phyloP scores from a whole-genome alignment of 2,113 vertebrate species.

The Columba janthina region DNA sequence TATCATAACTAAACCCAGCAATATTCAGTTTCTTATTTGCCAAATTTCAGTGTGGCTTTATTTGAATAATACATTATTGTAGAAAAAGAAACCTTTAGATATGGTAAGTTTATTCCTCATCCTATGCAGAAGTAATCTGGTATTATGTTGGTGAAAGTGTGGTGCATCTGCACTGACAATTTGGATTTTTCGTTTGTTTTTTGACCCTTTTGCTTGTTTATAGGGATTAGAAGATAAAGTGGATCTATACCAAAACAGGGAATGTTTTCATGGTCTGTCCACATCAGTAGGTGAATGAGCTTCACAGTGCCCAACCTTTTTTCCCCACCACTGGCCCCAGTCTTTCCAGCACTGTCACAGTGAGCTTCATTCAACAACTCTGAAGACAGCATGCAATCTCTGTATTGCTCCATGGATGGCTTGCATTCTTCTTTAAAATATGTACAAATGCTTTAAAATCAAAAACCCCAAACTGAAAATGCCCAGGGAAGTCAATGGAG shows the following conservation, averaged over 20 bases:
- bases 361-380: neutral
- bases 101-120: neutral
- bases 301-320: neutral
- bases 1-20: neutral
- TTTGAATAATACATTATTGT: neutral
- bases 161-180: neutral
- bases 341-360: neutral
- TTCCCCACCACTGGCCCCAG: too few relatives aligned
- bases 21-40: neutral
- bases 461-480: neutral
- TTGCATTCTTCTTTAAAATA: neutral
- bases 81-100: neutral
- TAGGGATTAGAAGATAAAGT: neutral
- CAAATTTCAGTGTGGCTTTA: neutral
- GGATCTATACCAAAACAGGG: neutral
- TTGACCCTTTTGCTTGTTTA: neutral
- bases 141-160: neutral
- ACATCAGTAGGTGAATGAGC: neutral
- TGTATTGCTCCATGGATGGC: neutral
- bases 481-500: neutral
- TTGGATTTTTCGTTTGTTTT: neutral
- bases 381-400: neutral
- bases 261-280: neutral
- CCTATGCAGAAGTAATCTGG: neutral
- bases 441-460: neutral